A percentile compares a stretch with the other conserved stretches of the same genome.
Evolutionary conservation across 2,888 invertebrate species (phyloP).

Genomic region (Drosophila hawaiiensis): DNA sequence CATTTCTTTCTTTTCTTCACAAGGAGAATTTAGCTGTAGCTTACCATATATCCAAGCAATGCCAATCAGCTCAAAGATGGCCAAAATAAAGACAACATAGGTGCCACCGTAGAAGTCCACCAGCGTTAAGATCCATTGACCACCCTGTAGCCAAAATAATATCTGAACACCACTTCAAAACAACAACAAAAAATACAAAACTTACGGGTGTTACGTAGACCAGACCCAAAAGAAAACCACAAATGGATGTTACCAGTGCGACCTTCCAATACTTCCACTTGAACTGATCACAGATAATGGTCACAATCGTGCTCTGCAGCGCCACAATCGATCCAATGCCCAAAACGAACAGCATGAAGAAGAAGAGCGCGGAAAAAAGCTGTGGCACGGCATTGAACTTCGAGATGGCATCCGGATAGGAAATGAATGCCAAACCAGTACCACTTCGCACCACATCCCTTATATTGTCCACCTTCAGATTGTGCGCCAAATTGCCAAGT

Average conservation of each 20-base stretch:
- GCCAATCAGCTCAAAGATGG: slow-evolving; percentile 87
- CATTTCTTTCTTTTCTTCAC: background rate
- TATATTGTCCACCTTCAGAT: slow-evolving; percentile 87
- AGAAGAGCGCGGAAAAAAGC: slow-evolving; percentile 92
- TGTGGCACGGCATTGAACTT: slow-evolving; percentile 90
- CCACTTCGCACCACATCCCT: slow-evolving; percentile 90
- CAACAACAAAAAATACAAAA: slow-evolving; percentile 33
- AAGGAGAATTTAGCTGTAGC: background rate
- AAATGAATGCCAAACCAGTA: slow-evolving; percentile 92
- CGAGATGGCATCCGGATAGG: slow-evolving; percentile 93
- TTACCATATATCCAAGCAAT: slow-evolving; percentile 88
- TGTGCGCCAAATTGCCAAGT: slow-evolving; percentile 91
- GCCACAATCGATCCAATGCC: slow-evolving; percentile 92
- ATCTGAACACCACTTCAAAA: background rate
- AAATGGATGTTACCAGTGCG: slow-evolving; percentile 86
- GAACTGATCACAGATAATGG: slow-evolving; percentile 89
- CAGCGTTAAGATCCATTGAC: slow-evolving; percentile 87
- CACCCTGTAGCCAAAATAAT: slow-evolving; percentile 85
- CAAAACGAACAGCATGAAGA: slow-evolving; percentile 92
- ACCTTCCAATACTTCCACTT: slow-evolving; percentile 88
- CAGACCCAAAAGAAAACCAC: slow-evolving; percentile 89
- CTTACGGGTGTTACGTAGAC: slow-evolving; percentile 91
- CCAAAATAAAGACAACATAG: slow-evolving; percentile 87
- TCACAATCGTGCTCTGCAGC: slow-evolving; percentile 89
- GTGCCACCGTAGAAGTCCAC: slow-evolving; percentile 88